Percentiles rank a stretch among this genome's conserved stretches.
phyloP scores from a whole-genome alignment of 2,888 invertebrate species.

The Leucania comma region DNA sequence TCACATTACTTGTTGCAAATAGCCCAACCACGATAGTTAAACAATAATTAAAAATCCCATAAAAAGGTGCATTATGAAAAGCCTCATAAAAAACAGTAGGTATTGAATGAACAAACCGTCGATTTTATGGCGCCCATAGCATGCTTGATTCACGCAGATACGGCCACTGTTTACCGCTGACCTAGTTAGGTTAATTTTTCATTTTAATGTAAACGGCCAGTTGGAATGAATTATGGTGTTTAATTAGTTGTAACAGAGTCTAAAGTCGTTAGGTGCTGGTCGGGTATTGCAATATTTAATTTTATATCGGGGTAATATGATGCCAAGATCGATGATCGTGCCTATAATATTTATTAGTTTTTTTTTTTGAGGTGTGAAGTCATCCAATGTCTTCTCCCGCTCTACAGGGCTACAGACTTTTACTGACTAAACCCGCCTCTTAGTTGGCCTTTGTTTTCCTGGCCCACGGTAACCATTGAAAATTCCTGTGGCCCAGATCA shows the following conservation, averaged over 20 bases:
- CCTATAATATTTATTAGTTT: constrained; percentile 22
- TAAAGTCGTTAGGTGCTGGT: constrained; percentile 14
- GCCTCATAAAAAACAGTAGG: constrained; percentile 41
- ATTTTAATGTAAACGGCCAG: constrained; percentile 48
- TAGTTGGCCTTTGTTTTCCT: too few relatives aligned
- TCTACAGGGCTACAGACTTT: too few relatives aligned
- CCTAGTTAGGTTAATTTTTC: constrained; percentile 69
- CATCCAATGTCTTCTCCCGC: too few relatives aligned
- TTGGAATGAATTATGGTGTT: constrained; percentile 31
- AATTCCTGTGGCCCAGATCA: too few relatives aligned
- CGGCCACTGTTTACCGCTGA: constrained; percentile 60
- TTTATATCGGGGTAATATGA: constrained; percentile 25
- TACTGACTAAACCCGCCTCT: too few relatives aligned
- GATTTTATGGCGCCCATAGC: constrained; percentile 50
- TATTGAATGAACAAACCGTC: constrained; percentile 38
- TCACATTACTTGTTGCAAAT: constrained; percentile 5
- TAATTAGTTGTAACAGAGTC: constrained; percentile 26
- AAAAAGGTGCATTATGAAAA: constrained; percentile 24
- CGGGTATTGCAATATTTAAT: constrained; percentile 26
- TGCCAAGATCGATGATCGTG: constrained; percentile 25
- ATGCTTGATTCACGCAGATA: constrained; percentile 57
- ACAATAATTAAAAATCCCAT: constrained; percentile 41
- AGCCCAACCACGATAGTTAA: constrained; percentile 10
- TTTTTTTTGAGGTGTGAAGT: too few relatives aligned
- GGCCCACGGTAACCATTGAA: too few relatives aligned